phyloP scores from a whole-genome alignment of 2,888 invertebrate genomes.

The Allophyes oxyacanthae region DNA sequence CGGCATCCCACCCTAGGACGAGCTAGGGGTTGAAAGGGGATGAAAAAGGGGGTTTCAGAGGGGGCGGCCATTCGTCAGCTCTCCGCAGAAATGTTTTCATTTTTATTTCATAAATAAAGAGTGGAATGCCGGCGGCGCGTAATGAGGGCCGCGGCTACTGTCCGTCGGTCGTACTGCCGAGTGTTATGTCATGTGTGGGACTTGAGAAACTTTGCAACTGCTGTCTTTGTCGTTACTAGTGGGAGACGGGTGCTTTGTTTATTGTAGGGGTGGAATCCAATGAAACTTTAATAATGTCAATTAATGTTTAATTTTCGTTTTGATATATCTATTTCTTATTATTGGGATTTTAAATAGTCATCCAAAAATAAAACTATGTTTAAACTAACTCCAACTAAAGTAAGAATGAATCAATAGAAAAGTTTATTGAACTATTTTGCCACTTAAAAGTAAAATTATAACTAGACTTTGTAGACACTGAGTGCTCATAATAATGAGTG shows the following conservation, averaged over 20 bases:
- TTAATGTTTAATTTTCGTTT: not conserved
- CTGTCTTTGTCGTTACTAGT: not conserved
- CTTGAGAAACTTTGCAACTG: conserved; percentile 37
- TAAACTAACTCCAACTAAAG: no score
- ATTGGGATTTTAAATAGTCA: no score
- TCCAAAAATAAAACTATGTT: no score
- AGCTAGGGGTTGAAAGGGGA: conserved; percentile 40
- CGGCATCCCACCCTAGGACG: conserved; percentile 34
- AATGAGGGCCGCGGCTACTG: conserved; percentile 70
- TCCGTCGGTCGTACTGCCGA: conserved; percentile 6
- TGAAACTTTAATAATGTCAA: no score
- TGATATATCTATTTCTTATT: no score
- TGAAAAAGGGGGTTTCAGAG: conserved; percentile 29
- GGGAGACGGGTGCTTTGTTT: not conserved
- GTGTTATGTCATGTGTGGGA: not conserved
- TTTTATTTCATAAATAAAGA: conserved; percentile 88
- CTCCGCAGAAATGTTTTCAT: conserved; percentile 86
- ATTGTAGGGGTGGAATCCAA: conserved; percentile 9
- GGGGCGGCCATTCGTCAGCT: conserved; percentile 79
- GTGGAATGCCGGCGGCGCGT: conserved; percentile 76
- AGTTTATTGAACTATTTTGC: no score
- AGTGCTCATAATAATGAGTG: no score
- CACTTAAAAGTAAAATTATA: no score
- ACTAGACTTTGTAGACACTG: no score
- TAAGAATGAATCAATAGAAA: no score